These are phyloP conservation scores for Pseudochirops corinnae DNA, from an alignment of 2,797 vertebrate species.

Conservation along the genomic window DNA sequence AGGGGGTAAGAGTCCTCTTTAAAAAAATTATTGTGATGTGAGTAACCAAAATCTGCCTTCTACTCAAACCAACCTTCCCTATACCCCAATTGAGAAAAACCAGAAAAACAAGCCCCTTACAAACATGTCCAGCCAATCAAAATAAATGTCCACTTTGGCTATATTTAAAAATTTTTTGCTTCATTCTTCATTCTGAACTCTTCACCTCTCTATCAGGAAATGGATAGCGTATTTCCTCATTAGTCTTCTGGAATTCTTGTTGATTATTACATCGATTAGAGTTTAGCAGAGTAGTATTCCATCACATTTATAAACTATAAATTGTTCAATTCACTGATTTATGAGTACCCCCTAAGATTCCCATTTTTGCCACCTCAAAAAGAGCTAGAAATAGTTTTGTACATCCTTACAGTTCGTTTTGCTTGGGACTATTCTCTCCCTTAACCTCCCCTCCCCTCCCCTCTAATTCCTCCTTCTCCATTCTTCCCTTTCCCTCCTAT, in stretches of 20 bases:
- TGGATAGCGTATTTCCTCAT: background rate
- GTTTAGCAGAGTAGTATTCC: background rate
- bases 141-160: background rate
- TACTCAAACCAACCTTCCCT: background rate
- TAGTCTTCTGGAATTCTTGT: background rate
- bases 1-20: background rate
- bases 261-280: background rate
- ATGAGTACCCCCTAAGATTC: background rate
- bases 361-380: background rate
- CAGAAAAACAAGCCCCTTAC: background rate
- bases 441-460: background rate
- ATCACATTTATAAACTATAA: background rate
- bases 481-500: background rate
- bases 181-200: background rate
- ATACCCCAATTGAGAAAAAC: background rate
- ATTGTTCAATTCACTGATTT: background rate
- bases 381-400: background rate
- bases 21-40: background rate
- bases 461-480: background rate
- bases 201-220: background rate
- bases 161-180: background rate
- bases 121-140: background rate
- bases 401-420: background rate
- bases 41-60: background rate
- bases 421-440: background rate